phyloP scores from a whole-genome alignment of 2,888 invertebrate genomes.

The Noctua pronuba region DNA sequence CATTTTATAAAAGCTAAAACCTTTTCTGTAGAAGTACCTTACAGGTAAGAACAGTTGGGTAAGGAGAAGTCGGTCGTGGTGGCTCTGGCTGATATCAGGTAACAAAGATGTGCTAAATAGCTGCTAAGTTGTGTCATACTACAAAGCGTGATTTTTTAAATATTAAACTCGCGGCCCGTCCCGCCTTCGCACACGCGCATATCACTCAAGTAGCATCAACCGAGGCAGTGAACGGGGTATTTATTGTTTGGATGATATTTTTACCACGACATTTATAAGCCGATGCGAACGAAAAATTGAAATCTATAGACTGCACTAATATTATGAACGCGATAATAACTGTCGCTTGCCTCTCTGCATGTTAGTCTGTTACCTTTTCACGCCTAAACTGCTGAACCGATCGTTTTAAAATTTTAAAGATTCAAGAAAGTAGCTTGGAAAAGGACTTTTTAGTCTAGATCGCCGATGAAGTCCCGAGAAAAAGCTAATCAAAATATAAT shows the following conservation, averaged over 20 bases:
- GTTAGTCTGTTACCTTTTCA: neutral
- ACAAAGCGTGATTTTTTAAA: too few species aligned
- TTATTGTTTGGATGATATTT: neutral
- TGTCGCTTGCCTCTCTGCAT: neutral
- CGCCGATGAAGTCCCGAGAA: neutral
- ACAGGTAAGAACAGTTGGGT: neutral
- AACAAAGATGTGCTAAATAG: too few species aligned
- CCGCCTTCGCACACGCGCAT: neutral
- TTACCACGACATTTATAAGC: neutral
- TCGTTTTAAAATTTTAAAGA: neutral
- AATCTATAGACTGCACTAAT: neutral
- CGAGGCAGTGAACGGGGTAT: neutral
- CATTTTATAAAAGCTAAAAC: neutral
- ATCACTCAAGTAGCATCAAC: neutral
- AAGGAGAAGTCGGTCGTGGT: neutral
- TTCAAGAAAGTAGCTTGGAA: neutral
- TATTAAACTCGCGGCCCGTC: too few species aligned
- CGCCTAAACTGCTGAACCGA: neutral
- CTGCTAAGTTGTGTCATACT: too few species aligned
- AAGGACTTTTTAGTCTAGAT: neutral
- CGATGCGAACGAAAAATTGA: neutral
- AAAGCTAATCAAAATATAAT: neutral
- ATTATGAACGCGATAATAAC: neutral
- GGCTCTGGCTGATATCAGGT: too few species aligned
- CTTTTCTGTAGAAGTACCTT: neutral